phyloP scores from a whole-genome alignment of 2,113 vertebrate species.

The Asarcornis scutulata region DNA sequence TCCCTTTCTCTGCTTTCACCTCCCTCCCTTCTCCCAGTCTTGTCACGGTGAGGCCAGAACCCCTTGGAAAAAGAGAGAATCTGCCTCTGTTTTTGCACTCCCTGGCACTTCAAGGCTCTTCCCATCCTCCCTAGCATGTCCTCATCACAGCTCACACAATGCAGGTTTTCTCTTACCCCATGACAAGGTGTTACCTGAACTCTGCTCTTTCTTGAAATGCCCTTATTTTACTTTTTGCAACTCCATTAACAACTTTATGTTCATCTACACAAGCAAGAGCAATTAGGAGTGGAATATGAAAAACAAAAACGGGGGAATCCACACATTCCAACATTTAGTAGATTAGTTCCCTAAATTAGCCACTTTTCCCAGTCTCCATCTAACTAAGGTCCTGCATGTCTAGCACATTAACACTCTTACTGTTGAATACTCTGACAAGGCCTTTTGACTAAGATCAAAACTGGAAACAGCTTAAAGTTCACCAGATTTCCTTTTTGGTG shows the following conservation, averaged over 20 bases:
- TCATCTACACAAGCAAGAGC: neutral
- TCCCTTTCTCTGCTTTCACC: neutral
- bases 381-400: rapidly evolving
- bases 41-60: neutral
- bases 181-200: neutral
- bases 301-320: neutral
- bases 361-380: neutral
- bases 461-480: neutral
- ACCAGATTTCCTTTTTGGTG: neutral
- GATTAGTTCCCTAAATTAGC: neutral
- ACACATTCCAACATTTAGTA: neutral
- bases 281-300: neutral
- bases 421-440: neutral
- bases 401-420: neutral
- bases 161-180: neutral
- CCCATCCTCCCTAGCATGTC: neutral
- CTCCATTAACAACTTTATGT: neutral
- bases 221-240: rapidly evolving
- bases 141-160: rapidly evolving
- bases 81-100: neutral
- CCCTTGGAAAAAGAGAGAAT: neutral
- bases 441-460: neutral
- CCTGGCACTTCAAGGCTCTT: neutral
- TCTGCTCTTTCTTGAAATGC: neutral
- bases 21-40: neutral